Evolutionary conservation across 1,140 invertebrate genomes (phyloP).

Genomic region (Sycophila sp.): DNA sequence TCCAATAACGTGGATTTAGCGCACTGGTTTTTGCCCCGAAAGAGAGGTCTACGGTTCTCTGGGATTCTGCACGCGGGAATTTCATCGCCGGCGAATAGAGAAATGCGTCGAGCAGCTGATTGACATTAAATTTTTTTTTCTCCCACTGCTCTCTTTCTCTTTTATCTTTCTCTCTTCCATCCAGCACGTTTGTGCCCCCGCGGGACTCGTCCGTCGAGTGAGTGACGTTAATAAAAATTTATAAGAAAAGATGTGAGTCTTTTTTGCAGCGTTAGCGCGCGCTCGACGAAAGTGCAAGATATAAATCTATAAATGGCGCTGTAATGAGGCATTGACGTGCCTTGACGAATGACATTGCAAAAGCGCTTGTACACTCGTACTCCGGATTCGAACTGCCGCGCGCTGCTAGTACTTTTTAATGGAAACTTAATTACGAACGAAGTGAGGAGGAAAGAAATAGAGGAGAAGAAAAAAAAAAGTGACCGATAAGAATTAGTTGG

Average conservation of each 20-base stretch:
- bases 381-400: background rate
- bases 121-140: constrained; percentile 13
- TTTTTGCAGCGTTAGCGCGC: background rate
- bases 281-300: background rate
- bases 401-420: background rate
- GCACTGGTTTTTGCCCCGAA: too few relatives aligned
- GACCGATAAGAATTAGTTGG: background rate
- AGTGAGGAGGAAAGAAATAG: too few relatives aligned
- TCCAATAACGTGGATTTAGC: too few relatives aligned
- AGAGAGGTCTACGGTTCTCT: too few relatives aligned
- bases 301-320: constrained; percentile 25
- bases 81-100: background rate
- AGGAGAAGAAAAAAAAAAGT: too few relatives aligned
- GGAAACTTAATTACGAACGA: constrained; percentile 26
- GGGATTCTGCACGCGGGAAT: too few relatives aligned
- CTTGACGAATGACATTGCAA: constrained; percentile 16
- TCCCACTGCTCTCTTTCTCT: too few relatives aligned
- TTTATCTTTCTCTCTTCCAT: background rate
- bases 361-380: background rate
- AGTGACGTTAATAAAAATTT: constrained; percentile 36
- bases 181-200: background rate
- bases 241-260: background rate
- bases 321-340: constrained; percentile 1
- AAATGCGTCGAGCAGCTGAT: background rate
- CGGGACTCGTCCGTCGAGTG: background rate